phyloP scores from a whole-genome alignment of 2,888 invertebrate species.

The Ephialtes manifestator region DNA sequence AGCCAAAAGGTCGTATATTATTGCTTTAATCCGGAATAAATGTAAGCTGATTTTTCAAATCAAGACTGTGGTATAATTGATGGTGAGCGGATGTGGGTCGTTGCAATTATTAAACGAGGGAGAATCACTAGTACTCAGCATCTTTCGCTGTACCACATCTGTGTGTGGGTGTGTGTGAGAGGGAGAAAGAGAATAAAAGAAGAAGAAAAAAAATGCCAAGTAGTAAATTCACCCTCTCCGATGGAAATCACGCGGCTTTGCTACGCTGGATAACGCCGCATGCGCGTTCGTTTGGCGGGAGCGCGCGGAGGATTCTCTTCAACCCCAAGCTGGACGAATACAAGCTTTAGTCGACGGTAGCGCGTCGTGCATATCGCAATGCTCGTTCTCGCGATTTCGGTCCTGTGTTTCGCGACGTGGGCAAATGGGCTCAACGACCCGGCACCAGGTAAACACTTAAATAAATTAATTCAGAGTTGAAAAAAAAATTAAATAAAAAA shows the following conservation, averaged over 20 bases:
- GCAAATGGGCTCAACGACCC: conserved; percentile 83
- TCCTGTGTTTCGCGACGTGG: conserved; percentile 82
- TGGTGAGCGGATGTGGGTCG: conserved; percentile 27
- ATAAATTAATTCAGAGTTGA: background rate
- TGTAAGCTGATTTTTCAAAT: conserved; percentile 39
- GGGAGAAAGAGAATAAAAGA: background rate
- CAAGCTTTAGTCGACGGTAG: conserved; percentile 82
- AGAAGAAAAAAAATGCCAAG: background rate
- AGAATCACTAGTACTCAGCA: conserved; percentile 3
- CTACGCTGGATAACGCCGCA: conserved; percentile 59
- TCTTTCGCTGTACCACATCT: background rate
- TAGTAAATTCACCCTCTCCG: conserved; percentile 26
- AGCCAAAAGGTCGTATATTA: background rate
- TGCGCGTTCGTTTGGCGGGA: conserved; percentile 80
- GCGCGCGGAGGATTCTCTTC: conserved; percentile 63
- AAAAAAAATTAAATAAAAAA: background rate
- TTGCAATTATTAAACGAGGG: conserved; percentile 32
- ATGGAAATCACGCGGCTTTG: conserved; percentile 24
- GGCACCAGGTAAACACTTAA: conserved; percentile 80
- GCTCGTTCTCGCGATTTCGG: conserved; percentile 80
- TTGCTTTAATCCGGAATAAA: conserved; percentile 27
- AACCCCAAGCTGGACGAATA: conserved; percentile 68
- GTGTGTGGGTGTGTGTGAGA: no score
- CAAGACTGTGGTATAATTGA: conserved; percentile 15
- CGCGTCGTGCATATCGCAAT: conserved; percentile 83